Evolutionary conservation across 1,140 invertebrate genomes (phyloP).

Genomic region (Acromyrmex heyeri): DNA sequence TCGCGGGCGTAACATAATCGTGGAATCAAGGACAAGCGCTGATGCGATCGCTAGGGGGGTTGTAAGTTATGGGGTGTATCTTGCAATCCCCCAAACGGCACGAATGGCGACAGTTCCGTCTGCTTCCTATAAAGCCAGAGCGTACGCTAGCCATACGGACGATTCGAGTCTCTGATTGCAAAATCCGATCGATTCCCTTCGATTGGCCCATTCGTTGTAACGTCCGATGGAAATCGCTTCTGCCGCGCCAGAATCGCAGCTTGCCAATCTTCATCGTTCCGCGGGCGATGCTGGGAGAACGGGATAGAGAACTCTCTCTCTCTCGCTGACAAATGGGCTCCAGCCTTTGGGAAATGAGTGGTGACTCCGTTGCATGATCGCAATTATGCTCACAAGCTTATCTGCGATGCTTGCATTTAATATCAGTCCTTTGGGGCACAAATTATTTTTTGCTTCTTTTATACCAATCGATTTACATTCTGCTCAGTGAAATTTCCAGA

Average conservation of each 20-base stretch:
- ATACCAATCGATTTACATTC: neutral
- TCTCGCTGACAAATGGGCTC: slow-evolving; percentile 65
- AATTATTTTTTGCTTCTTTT: slow-evolving; percentile 27
- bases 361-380: slow-evolving; percentile 43
- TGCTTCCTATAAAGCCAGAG: slow-evolving; percentile 19
- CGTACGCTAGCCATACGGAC: slow-evolving; percentile 36
- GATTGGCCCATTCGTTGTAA: slow-evolving; percentile 75
- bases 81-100: slow-evolving; percentile 28
- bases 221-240: slow-evolving; percentile 76
- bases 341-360: slow-evolving; percentile 69
- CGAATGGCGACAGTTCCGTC: slow-evolving; percentile 2
- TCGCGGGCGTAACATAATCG: slow-evolving; percentile 33
- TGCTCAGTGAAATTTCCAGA: neutral
- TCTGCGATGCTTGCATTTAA: slow-evolving; percentile 40
- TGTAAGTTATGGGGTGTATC: slow-evolving; percentile 61
- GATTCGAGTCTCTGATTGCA: slow-evolving; percentile 71
- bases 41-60: slow-evolving; percentile 36
- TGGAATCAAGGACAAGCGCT: slow-evolving; percentile 40
- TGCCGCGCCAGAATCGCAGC: slow-evolving; percentile 63
- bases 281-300: slow-evolving; percentile 33
- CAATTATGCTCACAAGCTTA: slow-evolving; percentile 60
- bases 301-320: slow-evolving; percentile 53
- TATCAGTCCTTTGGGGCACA: neutral
- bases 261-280: slow-evolving; percentile 74
- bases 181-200: slow-evolving; percentile 69